These are phyloP conservation scores for Thecophora atra DNA, from an alignment of 2,888 invertebrate species.

Conservation along the genomic window DNA sequence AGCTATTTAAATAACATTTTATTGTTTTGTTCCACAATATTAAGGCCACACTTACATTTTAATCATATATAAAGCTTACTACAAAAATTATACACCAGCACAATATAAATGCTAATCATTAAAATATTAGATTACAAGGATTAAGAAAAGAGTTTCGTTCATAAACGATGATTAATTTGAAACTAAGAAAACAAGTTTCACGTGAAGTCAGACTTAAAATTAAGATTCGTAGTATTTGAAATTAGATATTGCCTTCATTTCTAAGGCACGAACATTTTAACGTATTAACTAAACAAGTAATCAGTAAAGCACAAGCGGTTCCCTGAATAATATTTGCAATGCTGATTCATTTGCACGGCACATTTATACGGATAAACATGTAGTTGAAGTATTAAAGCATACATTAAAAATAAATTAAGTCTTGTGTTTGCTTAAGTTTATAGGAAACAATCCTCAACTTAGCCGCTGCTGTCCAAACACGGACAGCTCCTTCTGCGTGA, in stretches of 20 bases:
- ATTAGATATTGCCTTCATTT: constrained; percentile 6
- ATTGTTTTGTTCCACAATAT: constrained; percentile 25
- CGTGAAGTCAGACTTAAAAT: constrained; percentile 9
- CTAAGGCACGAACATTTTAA: constrained; percentile 22
- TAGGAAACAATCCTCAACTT: constrained; percentile 21
- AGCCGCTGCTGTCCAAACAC: constrained; percentile 49
- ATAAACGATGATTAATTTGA: not conserved
- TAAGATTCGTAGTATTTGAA: constrained; percentile 5
- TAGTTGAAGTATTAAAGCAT: not conserved
- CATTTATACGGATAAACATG: not conserved
- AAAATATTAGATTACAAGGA: constrained; percentile 24
- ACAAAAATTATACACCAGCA: constrained; percentile 18
- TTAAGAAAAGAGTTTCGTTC: constrained; percentile 15
- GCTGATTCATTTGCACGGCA: constrained; percentile 9
- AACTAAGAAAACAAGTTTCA: constrained; percentile 6
- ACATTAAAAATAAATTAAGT: constrained; percentile 15
- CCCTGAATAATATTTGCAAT: constrained; percentile 4
- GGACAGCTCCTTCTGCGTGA: constrained; percentile 53
- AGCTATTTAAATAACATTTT: not conserved
- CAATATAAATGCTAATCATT: constrained; percentile 24
- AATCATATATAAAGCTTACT: constrained; percentile 19
- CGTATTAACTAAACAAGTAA: constrained; percentile 19
- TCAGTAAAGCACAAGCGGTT: constrained; percentile 9
- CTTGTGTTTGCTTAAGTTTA: constrained; percentile 15
- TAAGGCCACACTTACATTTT: constrained; percentile 24